A percentile compares a stretch with the other conserved stretches of the same genome.
These are phyloP conservation scores for Zaprionus capensis DNA, from an alignment of 1,140 invertebrate genomes.

Conservation along the genomic window DNA sequence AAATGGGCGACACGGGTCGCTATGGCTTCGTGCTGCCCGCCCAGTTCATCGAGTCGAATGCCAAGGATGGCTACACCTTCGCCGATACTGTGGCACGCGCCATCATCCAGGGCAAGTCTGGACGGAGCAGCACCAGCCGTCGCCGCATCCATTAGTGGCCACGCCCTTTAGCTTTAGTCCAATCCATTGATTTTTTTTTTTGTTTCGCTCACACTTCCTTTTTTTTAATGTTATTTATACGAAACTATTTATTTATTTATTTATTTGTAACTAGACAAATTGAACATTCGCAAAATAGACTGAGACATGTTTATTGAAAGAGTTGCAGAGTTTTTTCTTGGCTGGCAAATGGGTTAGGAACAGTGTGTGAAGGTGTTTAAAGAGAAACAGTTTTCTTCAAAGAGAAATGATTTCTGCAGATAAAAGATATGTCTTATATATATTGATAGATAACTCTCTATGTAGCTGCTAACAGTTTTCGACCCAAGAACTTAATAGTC, in stretches of 20 bases:
- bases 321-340: not conserved
- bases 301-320: slow-evolving; percentile 75
- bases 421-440: too few relatives aligned
- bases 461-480: too few relatives aligned
- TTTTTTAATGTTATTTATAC: slow-evolving; percentile 68
- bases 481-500: too few relatives aligned
- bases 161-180: slow-evolving; percentile 45
- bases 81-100: slow-evolving; percentile 90
- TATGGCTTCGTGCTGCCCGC: slow-evolving; percentile 96
- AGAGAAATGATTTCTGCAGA: too few relatives aligned
- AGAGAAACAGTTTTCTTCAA: not conserved
- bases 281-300: slow-evolving; percentile 71
- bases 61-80: slow-evolving; percentile 93
- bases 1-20: slow-evolving; percentile 94
- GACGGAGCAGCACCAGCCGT: slow-evolving; percentile 47
- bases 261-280: slow-evolving; percentile 79
- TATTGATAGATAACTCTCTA: too few relatives aligned
- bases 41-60: slow-evolving; percentile 91
- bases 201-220: slow-evolving; percentile 33
- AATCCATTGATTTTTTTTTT: slow-evolving; percentile 50
- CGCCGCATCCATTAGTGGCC: slow-evolving; percentile 53
- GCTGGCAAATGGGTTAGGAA: not conserved
- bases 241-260: slow-evolving; percentile 80
- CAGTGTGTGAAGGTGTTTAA: not conserved
- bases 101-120: slow-evolving; percentile 60